Evolutionary conservation across 2,888 invertebrate genomes (phyloP).

Genomic region (Dolomedes plantarius): DNA sequence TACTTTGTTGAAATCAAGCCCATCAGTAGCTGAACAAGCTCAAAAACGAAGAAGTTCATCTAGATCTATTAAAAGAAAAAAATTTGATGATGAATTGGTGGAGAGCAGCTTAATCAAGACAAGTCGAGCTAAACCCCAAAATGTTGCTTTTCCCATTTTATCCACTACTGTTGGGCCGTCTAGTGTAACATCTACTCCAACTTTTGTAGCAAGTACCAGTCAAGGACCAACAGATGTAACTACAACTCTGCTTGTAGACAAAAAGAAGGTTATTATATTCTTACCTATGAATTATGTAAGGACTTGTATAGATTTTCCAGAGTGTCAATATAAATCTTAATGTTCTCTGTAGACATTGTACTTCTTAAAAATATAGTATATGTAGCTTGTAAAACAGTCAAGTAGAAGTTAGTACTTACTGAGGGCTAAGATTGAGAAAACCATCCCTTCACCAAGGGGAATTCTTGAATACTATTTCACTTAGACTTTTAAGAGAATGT

Average conservation of each 20-base stretch:
- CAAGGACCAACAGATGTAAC: slow-evolving; percentile 24
- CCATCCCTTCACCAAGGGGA: too few relatives aligned
- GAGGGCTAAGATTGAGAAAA: too few relatives aligned
- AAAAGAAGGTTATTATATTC: slow-evolving; percentile 71
- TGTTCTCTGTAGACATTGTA: not conserved
- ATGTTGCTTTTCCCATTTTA: slow-evolving; percentile 33
- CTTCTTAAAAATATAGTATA: too few relatives aligned
- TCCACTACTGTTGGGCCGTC: slow-evolving; percentile 6
- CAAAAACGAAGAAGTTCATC: slow-evolving; percentile 83
- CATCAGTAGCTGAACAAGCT: slow-evolving; percentile 37
- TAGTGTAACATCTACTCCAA: not conserved
- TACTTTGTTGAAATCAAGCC: slow-evolving; percentile 17
- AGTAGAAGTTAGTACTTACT: too few relatives aligned
- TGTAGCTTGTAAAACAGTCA: too few relatives aligned
- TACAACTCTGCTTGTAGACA: slow-evolving; percentile 48
- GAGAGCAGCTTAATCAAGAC: slow-evolving; percentile 84
- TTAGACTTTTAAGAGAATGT: too few relatives aligned
- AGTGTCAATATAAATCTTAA: not conserved
- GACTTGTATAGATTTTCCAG: not conserved
- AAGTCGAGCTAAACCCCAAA: slow-evolving; percentile 52
- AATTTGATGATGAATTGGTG: slow-evolving; percentile 97
- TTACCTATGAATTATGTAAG: not conserved
- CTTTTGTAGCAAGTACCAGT: slow-evolving; percentile 17
- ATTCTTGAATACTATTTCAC: too few relatives aligned
- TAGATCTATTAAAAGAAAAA: slow-evolving; percentile 93